phyloP scores from a whole-genome alignment of 2,888 invertebrate genomes.

The Adineta ricciae region DNA sequence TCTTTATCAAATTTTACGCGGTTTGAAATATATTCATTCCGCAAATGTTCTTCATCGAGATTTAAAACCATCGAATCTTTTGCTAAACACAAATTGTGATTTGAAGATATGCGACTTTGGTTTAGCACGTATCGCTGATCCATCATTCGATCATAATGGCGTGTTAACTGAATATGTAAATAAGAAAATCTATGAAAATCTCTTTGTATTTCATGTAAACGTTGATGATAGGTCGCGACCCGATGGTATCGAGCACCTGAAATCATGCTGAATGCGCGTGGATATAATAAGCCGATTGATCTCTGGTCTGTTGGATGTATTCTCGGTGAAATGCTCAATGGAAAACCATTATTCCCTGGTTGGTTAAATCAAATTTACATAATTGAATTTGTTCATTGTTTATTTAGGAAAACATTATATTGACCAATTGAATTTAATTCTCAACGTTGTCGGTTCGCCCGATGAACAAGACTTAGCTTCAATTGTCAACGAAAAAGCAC shows the following conservation, averaged over 20 bases:
- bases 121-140: constrained; percentile 92
- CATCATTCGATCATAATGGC: constrained; percentile 97
- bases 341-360: constrained; percentile 84
- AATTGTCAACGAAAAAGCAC: constrained; percentile 67
- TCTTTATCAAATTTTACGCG: constrained; percentile 68
- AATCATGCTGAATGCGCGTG: constrained; percentile 93
- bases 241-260: constrained; percentile 99
- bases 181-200: background rate
- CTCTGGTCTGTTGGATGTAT: constrained; percentile 97
- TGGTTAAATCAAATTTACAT: background rate
- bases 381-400: background rate
- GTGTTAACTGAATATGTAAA: constrained; percentile 88
- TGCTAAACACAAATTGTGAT: constrained; percentile 97
- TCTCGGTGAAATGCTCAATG: constrained; percentile 94
- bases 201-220: background rate
- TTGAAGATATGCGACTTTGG: constrained; percentile 98
- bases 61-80: constrained; percentile 91
- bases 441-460: constrained; percentile 90
- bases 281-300: constrained; percentile 3
- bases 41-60: constrained; percentile 94
- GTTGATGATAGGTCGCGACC: constrained; percentile 62
- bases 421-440: constrained; percentile 95
- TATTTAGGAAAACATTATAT: constrained; percentile 55
- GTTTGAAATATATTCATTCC: constrained; percentile 97
- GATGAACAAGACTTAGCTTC: constrained; percentile 91